Base-by-base conservation (phyloP, 2,113 vertebrate species). In the Galemys pyrenaicus region DNA sequence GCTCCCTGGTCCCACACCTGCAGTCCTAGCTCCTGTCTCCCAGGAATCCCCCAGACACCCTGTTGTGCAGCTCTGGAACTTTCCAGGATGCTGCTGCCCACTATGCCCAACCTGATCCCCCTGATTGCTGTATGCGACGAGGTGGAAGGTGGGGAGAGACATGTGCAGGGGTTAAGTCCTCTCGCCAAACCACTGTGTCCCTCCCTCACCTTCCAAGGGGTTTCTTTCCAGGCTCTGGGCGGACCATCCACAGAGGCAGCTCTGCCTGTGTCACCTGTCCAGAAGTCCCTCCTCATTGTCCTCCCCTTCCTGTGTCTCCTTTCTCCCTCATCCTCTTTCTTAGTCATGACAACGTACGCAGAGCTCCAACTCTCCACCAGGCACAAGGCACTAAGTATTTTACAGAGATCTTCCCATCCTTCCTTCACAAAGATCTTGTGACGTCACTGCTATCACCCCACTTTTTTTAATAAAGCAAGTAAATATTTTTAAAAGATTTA, bases 31-130 rank as follows among this genome's bases (percentile, higher is more conserved):
- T 81, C 35, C 74, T 60, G 28, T 26, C 58, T 58, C 62, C 60
- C 15, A 51, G 67, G 32, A 51, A 19, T 0, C 2, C n/a, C 24
- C 46, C 22, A 8, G 13, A 32, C 30, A 28, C 16, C 32, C 1
- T 0, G 5, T 41, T 44, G 44, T 79, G 49, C 5, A 37, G 46
- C 70, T 92, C 60, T 83, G 44, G 64, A 92, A 35, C 20, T 13
- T 51, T 58, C 35, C 24, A 22, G 68, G 35, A 10, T 11, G 44
- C 58, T 0, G 19, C 56, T 73, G 44, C 44, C 39, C 3, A 22
- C 4, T 19, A 0, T 28, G 9, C 24, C 39, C n/a, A 5, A 56
- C 26, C 32, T 1, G 2, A 62, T 60, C 5, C 3, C n/a, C 51
- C 54, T 20, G 46, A 81, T 74, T 58, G 24, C 13, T 30, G 54